Conservation (phyloP, 1,140 invertebrate species). For the Bombyx mori region ASM3026992v2 NC_085130.1:5615001-5615500, state of each 20-base stretch:
- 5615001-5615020: conserved; percentile 2
- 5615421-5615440: too few relatives aligned
- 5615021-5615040: neutral
- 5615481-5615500: too few relatives aligned
- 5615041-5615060: too few relatives aligned
- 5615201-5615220: neutral
- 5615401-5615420: too few relatives aligned
- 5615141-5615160: neutral
- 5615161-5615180: too few relatives aligned
- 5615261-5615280: neutral
- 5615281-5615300: neutral
- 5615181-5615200: neutral
- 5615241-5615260: neutral
- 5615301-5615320: too few relatives aligned
- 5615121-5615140: neutral
- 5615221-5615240: neutral
- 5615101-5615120: neutral
- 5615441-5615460: too few relatives aligned
- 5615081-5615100: conserved; percentile 1
- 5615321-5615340: too few relatives aligned
- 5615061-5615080: neutral
- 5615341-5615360: too few relatives aligned
- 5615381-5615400: too few relatives aligned
- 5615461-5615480: too few relatives aligned
- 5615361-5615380: too few relatives aligned